These are phyloP conservation scores for Sinocyclocheilus anophthalmus DNA, from an alignment of 2,113 vertebrate genomes.

Conservation along the genomic window DNA sequence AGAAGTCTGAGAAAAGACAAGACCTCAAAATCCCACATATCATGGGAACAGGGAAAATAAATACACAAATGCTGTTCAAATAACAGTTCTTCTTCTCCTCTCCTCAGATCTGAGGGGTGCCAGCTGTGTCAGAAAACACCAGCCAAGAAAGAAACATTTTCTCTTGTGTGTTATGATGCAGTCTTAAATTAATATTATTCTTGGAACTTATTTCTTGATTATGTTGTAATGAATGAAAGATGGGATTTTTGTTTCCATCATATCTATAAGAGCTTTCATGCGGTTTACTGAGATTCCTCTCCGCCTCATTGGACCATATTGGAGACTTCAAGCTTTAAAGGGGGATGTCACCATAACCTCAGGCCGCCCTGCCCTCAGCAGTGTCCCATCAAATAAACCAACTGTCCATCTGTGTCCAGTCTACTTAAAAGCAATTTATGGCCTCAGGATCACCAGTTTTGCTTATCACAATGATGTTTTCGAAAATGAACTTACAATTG, in stretches of 20 bases:
- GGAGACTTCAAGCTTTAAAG: neutral
- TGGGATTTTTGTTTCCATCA: neutral
- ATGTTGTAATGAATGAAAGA: conserved; percentile 12
- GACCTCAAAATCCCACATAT: conserved; percentile 47
- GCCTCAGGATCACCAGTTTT: neutral
- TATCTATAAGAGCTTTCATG: neutral
- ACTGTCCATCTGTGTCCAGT: conserved; percentile 22
- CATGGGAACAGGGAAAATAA: conserved; percentile 36
- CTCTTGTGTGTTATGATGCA: neutral
- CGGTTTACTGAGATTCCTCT: neutral
- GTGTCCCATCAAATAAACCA: conserved; percentile 11
- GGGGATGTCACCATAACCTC: conserved; percentile 17
- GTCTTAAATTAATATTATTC: neutral
- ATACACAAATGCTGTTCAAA: conserved; percentile 48
- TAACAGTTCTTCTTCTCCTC: conserved; percentile 53
- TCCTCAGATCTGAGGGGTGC: conserved; percentile 67
- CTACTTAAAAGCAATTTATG: neutral
- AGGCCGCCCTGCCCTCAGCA: neutral
- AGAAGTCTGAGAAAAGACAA: conserved; percentile 21
- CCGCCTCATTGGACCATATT: neutral
- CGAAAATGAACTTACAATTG: neutral
- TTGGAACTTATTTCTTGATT: conserved; percentile 2
- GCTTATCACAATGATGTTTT: neutral
- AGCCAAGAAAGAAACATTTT: conserved; percentile 59
- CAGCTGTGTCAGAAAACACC: conserved; percentile 67